Conservation (phyloP, 1,140 invertebrate species). For the Portunus trituberculatus region DNA sequence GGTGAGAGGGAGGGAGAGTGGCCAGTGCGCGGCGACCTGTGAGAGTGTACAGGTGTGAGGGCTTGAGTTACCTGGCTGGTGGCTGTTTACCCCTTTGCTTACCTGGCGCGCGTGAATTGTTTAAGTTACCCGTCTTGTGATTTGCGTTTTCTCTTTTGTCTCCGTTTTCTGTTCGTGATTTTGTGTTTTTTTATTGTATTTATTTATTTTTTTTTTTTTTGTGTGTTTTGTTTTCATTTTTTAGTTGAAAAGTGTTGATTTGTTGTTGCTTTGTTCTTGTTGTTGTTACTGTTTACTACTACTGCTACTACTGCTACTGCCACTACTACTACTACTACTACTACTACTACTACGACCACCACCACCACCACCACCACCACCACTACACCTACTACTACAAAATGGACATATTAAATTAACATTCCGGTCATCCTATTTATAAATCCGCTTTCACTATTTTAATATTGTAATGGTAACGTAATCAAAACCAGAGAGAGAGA, state of each 20-base stretch:
- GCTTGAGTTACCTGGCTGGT: neutral
- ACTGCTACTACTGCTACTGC: too few relatives aligned
- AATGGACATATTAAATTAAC: too few relatives aligned
- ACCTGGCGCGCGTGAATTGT: neutral
- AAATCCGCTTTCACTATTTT: too few relatives aligned
- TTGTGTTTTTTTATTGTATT: neutral
- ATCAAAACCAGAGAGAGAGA: too few relatives aligned
- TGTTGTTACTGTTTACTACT: too few relatives aligned
- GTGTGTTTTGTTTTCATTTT: neutral
- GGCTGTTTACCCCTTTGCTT: neutral
- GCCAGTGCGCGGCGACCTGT: neutral
- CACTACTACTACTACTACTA: neutral
- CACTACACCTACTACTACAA: neutral
- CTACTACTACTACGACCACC: neutral
- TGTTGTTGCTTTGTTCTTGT: too few relatives aligned
- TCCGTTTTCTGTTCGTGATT: too few relatives aligned
- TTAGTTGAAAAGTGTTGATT: too few relatives aligned
- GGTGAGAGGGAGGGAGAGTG: neutral
- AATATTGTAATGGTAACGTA: too few relatives aligned
- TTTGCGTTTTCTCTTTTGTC: neutral
- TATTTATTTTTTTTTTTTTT: neutral
- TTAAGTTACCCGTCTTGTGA: neutral
- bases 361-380: conserved; percentile 20
- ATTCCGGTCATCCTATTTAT: too few relatives aligned
- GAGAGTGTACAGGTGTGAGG: neutral